Conservation (phyloP, 2,113 vertebrate species). For the Cyphomyrus plagiostoma region DNA sequence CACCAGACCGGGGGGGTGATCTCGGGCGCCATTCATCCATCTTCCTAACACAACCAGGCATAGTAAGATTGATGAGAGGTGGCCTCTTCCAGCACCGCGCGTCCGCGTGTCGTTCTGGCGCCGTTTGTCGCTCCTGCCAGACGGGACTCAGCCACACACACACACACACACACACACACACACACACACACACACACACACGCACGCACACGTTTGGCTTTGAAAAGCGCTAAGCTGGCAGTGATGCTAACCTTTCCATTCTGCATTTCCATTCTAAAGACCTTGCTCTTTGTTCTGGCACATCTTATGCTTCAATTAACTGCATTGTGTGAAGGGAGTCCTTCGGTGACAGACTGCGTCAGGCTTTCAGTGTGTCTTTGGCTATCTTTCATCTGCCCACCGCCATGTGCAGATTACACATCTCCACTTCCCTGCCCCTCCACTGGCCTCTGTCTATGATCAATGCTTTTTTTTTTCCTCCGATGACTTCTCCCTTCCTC, state of each 20-base stretch:
- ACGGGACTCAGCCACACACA: background rate
- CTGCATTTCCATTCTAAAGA: slow-evolving; percentile 1
- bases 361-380: background rate
- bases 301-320: background rate
- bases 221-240: background rate
- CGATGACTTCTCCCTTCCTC: background rate
- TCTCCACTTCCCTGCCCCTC: background rate
- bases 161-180: background rate
- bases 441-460: background rate
- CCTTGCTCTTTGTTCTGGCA: background rate
- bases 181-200: background rate
- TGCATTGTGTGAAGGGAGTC: background rate
- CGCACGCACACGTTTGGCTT: background rate
- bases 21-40: background rate
- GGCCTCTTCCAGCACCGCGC: background rate
- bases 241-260: background rate
- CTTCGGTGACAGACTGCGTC: background rate
- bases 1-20: background rate
- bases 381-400: background rate
- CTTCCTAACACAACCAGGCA: background rate
- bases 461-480: background rate
- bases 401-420: background rate
- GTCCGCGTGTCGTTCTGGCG: background rate
- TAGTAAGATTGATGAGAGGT: background rate
- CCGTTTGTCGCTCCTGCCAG: background rate